phyloP scores from a whole-genome alignment of 2,888 invertebrate genomes.

The Lepetodrilus schrolli region DNA sequence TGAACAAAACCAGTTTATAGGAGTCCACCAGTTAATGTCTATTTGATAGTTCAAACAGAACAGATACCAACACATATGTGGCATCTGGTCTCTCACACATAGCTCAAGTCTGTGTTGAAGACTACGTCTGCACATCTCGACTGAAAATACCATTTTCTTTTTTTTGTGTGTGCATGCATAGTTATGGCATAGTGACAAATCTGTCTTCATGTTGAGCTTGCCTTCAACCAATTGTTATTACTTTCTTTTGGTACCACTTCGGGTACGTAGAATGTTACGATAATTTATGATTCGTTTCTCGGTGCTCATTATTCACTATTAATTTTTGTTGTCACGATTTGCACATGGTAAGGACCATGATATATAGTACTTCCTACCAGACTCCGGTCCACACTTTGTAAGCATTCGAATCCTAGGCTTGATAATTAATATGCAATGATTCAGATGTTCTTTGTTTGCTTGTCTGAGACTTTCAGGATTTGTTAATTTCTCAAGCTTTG shows the following conservation, averaged over 20 bases:
- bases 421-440: constrained; percentile 7
- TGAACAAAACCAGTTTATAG: too few relatives aligned
- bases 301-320: constrained; percentile 19
- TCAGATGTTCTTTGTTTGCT: background rate
- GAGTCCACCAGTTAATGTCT: too few relatives aligned
- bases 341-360: background rate
- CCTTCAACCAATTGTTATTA: constrained; percentile 16
- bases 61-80: too few relatives aligned
- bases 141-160: too few relatives aligned
- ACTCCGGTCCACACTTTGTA: too few relatives aligned
- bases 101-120: too few relatives aligned
- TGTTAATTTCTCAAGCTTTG: constrained; percentile 20
- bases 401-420: background rate
- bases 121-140: too few relatives aligned
- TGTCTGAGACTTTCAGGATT: background rate
- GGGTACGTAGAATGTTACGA: background rate
- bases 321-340: background rate
- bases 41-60: too few relatives aligned
- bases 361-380: constrained; percentile 1
- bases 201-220: constrained; percentile 6
- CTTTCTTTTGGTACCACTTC: constrained; percentile 5
- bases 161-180: too few relatives aligned
- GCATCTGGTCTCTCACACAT: too few relatives aligned
- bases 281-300: constrained; percentile 24
- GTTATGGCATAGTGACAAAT: background rate